phyloP scores from a whole-genome alignment of 2,888 invertebrate genomes.

The Dasysyrphus albostriatus region DNA sequence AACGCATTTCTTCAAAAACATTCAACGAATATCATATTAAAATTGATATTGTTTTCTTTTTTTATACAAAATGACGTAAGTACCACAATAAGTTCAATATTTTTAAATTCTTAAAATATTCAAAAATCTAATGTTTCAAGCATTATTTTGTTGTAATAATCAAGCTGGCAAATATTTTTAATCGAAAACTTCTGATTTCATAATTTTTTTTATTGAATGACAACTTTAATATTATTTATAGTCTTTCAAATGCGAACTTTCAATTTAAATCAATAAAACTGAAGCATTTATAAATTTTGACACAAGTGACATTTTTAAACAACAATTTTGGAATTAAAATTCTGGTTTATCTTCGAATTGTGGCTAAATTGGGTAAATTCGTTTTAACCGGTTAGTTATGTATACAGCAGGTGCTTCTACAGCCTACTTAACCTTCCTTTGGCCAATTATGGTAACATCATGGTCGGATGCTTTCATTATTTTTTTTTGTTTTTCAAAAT shows the following conservation, averaged over 20 bases:
- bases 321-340: neutral
- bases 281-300: no score
- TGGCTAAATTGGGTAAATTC: neutral
- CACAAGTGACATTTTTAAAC: no score
- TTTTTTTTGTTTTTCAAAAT: neutral
- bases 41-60: constrained; percentile 63
- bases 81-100: neutral
- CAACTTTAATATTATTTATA: no score
- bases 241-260: no score
- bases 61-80: constrained; percentile 71
- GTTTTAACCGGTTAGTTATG: neutral
- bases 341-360: neutral
- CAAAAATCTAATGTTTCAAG: no score
- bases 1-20: constrained; percentile 68
- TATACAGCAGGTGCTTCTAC: neutral
- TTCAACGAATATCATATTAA: constrained; percentile 69
- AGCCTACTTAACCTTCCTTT: neutral
- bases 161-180: no score
- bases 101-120: no score
- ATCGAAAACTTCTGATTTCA: no score
- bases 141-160: no score
- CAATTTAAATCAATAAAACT: no score
- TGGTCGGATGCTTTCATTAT: neutral
- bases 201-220: no score
- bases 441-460: neutral